Conservation (phyloP, 1,140 invertebrate genomes). For the Piezodorus guildinii region DNA sequence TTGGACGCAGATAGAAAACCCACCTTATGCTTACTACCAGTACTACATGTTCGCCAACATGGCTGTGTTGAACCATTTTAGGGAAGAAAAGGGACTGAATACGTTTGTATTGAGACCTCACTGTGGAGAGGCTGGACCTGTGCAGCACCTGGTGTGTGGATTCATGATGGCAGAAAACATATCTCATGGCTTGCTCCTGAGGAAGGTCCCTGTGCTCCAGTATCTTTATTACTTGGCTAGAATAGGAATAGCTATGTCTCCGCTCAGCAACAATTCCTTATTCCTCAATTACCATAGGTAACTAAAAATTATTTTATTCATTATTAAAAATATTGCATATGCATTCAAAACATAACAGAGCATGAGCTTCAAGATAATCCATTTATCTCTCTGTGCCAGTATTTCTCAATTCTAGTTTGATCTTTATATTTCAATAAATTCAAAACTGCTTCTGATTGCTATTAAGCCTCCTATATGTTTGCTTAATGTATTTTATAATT, state of each 20-base stretch:
- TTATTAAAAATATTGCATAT: too few relatives aligned
- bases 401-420: too few relatives aligned
- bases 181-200: slow-evolving; percentile 89
- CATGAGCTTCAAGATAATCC: too few relatives aligned
- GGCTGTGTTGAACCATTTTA: slow-evolving; percentile 86
- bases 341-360: too few relatives aligned
- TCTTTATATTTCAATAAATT: too few relatives aligned
- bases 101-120: slow-evolving; percentile 94
- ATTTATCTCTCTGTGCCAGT: too few relatives aligned
- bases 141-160: slow-evolving; percentile 90
- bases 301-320: too few relatives aligned
- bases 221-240: slow-evolving; percentile 97
- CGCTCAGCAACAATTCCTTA: slow-evolving; percentile 94
- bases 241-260: slow-evolving; percentile 96
- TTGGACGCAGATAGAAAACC: slow-evolving; percentile 89
- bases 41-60: slow-evolving; percentile 99
- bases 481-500: too few relatives aligned
- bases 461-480: too few relatives aligned
- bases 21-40: slow-evolving; percentile 95
- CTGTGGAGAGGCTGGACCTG: slow-evolving; percentile 94
- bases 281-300: slow-evolving; percentile 93
- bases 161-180: slow-evolving; percentile 98
- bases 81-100: slow-evolving; percentile 83
- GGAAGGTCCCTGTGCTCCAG: slow-evolving; percentile 97
- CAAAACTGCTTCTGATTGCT: too few relatives aligned